Conservation (phyloP, 2,113 vertebrate species). For the Phrynosoma platyrhinos region DNA sequence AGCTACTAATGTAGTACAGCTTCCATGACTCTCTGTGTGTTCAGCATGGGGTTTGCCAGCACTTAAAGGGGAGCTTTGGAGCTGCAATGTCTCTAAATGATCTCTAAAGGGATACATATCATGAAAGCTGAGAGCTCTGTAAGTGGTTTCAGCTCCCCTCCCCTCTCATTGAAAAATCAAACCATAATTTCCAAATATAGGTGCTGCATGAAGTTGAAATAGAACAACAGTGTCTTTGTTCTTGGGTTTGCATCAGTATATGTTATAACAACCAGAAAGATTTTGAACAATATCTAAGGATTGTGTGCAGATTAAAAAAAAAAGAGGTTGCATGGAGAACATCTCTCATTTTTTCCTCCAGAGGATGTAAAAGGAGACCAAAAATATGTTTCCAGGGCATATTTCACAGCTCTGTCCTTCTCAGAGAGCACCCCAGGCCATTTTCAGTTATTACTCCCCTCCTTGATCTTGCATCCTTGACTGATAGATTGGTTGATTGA, state of each 20-base stretch:
- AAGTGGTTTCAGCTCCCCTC: neutral
- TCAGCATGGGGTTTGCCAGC: neutral
- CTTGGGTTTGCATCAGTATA: neutral
- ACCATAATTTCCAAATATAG: too few species aligned
- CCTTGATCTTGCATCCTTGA: neutral
- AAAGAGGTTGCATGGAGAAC: neutral
- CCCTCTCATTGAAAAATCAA: neutral
- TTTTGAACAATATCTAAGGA: neutral
- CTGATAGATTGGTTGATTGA: too few species aligned
- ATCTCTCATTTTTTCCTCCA: neutral
- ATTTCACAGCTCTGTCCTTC: neutral
- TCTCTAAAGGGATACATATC: neutral
- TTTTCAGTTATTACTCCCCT: neutral
- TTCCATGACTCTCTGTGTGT: neutral
- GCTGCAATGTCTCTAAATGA: neutral
- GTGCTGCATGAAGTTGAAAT: neutral
- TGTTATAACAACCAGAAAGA: neutral
- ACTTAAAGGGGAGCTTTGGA: neutral
- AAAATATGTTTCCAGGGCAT: neutral
- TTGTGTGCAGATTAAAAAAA: too few species aligned
- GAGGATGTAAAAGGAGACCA: neutral
- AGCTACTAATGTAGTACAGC: neutral
- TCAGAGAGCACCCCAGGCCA: neutral
- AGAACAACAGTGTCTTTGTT: too few species aligned
- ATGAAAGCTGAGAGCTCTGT: neutral